Evolutionary conservation across 1,140 invertebrate species (phyloP), one percentile per base, ranked within the genome.

Genomic region (Meloidogyne floridensis): DNA sequence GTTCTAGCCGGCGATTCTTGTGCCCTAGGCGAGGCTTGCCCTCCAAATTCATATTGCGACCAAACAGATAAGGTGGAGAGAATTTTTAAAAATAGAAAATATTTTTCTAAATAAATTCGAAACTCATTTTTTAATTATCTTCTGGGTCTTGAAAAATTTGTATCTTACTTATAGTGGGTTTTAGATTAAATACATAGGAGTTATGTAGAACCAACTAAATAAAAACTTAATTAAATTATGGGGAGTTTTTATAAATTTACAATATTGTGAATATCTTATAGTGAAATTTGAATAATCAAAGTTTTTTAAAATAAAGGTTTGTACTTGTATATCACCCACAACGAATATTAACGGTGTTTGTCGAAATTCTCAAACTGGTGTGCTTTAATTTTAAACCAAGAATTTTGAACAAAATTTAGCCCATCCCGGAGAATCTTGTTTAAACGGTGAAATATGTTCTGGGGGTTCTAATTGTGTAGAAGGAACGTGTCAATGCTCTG

Each of bases 321-420:
- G 85, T 77, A 70, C 77, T 6, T 86, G 85, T 72, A 86, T 86
- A 10, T 47, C 76, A 20, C 85, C 85, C 32, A 84, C 86, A 13
- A 80, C 74, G 18, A 88, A 81, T 77, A 53, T 77, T 10, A 87
- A 82, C 54, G 85, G 85, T n/a, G 75, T 87, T 15, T 86, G 85
- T 72, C 72, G 77, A 72, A 87, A 87, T 59, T 65, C 74, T 13
- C 65, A 79, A 47, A 84, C 78, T 53, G 83, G 83, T 84, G 43
- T 18, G 56, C 59, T 83, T 13, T 56, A 56, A 4, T 54, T 56
- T 32, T 32, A 32, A 32, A 32, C 32, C 32, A 32, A 32, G 32
- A 32, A 32, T 32, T 32, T 32, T 32, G 32, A 32, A 32, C 32
- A 32, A 32, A 32, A 20, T 15, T 71, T 59, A 80, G 85, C 81